A percentile compares a stretch with the other conserved stretches of the same genome.
Conservation (phyloP, 2,888 invertebrate genomes). For the Hymenopus coronatus region DNA sequence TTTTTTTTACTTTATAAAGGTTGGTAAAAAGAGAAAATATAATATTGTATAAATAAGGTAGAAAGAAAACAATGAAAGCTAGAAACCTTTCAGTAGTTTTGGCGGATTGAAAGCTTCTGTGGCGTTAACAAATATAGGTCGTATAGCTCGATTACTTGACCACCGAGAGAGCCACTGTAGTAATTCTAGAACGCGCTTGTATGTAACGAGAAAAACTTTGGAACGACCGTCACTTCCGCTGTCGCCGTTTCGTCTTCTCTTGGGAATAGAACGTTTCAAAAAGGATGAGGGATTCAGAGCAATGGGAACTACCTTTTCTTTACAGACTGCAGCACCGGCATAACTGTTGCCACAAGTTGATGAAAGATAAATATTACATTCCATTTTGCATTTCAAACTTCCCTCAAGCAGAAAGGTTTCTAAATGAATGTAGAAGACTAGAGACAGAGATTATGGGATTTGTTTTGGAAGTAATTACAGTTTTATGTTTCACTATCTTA, state of each 20-base stretch:
- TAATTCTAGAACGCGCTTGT: not conserved
- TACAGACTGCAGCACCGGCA: not conserved
- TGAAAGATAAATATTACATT: too few relatives aligned
- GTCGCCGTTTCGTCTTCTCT: not conserved
- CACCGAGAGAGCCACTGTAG: not conserved
- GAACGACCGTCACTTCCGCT: not conserved
- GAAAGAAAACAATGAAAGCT: too few relatives aligned
- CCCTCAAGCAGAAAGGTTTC: too few relatives aligned
- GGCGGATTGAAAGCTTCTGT: not conserved
- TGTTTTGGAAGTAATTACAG: too few relatives aligned
- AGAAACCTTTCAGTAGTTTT: too few relatives aligned
- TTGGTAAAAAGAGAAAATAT: too few relatives aligned
- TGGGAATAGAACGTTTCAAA: not conserved
- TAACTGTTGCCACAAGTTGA: not conserved
- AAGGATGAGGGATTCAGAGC: not conserved
- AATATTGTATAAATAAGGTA: too few relatives aligned
- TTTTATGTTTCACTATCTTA: too few relatives aligned
- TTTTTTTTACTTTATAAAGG: too few relatives aligned
- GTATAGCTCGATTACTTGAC: not conserved
- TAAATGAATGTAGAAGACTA: too few relatives aligned
- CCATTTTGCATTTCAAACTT: too few relatives aligned
- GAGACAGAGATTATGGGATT: too few relatives aligned
- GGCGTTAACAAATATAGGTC: not conserved
- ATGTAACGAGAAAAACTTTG: not conserved
- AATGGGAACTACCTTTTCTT: not conserved